A percentile compares a stretch with the other conserved stretches of the same genome.
Conservation (phyloP, 2,797 vertebrate species). For the Chrysocyon brachyurus region DNA sequence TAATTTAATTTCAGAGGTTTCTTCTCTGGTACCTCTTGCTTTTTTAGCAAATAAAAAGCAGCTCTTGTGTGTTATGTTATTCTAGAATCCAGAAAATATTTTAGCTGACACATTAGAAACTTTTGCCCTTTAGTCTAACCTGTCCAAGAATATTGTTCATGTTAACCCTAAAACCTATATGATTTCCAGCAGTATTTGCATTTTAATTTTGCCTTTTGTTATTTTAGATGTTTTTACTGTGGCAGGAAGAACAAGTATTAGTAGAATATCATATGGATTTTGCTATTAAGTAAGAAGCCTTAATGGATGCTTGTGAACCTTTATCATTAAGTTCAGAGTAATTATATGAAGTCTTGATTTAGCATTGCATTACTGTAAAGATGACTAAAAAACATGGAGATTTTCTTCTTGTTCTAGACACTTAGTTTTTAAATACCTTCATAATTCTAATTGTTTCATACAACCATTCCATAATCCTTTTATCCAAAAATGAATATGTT, state of each 20-base stretch:
- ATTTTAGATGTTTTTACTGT: neutral
- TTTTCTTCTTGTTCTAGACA: neutral
- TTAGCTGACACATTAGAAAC: neutral
- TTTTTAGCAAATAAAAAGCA: neutral
- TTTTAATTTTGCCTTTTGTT: neutral
- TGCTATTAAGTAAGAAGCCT: neutral
- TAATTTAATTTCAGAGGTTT: neutral
- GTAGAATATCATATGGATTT: neutral
- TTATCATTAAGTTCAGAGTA: neutral
- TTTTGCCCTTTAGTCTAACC: neutral
- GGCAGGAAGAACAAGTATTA: neutral
- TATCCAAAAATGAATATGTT: neutral
- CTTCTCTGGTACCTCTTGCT: neutral
- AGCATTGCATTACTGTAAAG: neutral
- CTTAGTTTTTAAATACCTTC: neutral
- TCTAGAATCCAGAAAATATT: neutral
- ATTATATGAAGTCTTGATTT: neutral
- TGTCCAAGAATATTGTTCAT: neutral
- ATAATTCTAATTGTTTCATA: neutral
- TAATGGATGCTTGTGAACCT: neutral
- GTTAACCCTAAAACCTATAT: neutral
- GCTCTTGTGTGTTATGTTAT: neutral
- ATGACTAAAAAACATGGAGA: neutral
- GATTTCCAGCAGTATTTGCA: neutral
- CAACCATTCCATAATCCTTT: neutral